Evolutionary conservation across 2,888 invertebrate genomes (phyloP).

Genomic region (Steinernema carpocapsae): DNA sequence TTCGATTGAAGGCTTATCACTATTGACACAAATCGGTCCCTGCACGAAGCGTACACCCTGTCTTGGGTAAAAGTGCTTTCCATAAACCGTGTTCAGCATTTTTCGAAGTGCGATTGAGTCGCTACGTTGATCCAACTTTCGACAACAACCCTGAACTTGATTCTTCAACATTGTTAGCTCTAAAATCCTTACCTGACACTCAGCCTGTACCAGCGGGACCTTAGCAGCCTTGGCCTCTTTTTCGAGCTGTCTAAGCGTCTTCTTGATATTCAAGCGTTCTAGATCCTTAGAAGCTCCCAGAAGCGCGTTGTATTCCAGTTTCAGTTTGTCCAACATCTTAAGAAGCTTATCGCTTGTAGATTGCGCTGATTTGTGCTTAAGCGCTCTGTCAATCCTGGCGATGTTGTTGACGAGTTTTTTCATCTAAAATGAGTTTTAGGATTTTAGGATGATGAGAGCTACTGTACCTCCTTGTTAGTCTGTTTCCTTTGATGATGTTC

Average conservation of each 20-base stretch:
- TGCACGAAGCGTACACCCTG: slow-evolving; percentile 48
- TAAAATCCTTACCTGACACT: slow-evolving; percentile 43
- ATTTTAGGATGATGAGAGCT: neutral
- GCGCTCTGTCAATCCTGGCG: slow-evolving; percentile 37
- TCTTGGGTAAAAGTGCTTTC: slow-evolving; percentile 51
- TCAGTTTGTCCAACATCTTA: neutral
- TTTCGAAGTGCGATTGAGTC: slow-evolving; percentile 49
- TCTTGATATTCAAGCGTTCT: slow-evolving; percentile 11
- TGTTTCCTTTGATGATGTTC: neutral
- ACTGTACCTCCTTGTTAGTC: neutral
- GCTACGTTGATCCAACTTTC: slow-evolving; percentile 47
- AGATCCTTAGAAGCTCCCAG: neutral
- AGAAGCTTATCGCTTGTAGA: slow-evolving; percentile 3
- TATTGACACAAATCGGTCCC: slow-evolving; percentile 57
- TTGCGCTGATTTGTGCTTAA: neutral
- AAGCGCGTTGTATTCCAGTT: neutral
- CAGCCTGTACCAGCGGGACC: slow-evolving; percentile 46
- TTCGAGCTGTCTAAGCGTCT: neutral
- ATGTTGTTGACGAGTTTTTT: slow-evolving; percentile 37
- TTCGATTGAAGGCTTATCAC: slow-evolving; percentile 49
- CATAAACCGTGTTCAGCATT: slow-evolving; percentile 52
- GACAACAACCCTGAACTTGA: slow-evolving; percentile 49
- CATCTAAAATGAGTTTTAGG: slow-evolving; percentile 9
- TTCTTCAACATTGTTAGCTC: slow-evolving; percentile 1
- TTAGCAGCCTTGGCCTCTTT: slow-evolving; percentile 1